These are phyloP conservation scores for Eucidaris tribuloides DNA, from an alignment of 35 echinoderm and acorn worm genomes.

Conservation along the genomic window DNA sequence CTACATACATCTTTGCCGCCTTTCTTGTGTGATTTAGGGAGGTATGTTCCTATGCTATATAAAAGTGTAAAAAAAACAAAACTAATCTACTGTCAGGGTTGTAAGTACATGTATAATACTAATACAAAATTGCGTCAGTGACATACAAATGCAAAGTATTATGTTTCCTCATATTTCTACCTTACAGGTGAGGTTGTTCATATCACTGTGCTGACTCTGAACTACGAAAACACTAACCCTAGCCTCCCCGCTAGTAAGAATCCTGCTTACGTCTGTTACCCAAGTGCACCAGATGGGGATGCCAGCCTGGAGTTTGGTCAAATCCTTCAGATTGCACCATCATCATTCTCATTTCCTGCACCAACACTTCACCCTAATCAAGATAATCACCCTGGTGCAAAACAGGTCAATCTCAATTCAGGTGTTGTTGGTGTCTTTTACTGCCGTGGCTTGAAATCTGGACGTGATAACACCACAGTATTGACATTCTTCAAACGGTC, in stretches of 20 bases:
- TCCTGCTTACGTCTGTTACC: neutral
- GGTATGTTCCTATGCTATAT: too few relatives aligned
- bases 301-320: neutral
- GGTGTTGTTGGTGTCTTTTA: conserved; percentile 2
- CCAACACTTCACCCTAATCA: neutral
- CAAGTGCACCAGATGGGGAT: neutral
- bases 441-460: neutral
- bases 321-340: neutral
- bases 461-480: neutral
- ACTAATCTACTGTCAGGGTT: too few relatives aligned
- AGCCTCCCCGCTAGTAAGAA: neutral
- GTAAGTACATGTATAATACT: too few relatives aligned
- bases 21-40: too few relatives aligned
- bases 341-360: neutral
- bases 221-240: neutral
- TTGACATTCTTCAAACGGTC: conserved; percentile 1
- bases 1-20: too few relatives aligned
- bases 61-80: too few relatives aligned
- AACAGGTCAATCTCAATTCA: neutral
- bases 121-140: too few relatives aligned
- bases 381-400: neutral
- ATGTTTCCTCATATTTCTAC: too few relatives aligned
- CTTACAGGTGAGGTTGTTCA: conserved; percentile 17
- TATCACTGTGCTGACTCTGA: neutral
- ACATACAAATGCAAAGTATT: too few relatives aligned